Conservation (phyloP, 2,797 vertebrate genomes). For the Garrulus glandarius region DNA sequence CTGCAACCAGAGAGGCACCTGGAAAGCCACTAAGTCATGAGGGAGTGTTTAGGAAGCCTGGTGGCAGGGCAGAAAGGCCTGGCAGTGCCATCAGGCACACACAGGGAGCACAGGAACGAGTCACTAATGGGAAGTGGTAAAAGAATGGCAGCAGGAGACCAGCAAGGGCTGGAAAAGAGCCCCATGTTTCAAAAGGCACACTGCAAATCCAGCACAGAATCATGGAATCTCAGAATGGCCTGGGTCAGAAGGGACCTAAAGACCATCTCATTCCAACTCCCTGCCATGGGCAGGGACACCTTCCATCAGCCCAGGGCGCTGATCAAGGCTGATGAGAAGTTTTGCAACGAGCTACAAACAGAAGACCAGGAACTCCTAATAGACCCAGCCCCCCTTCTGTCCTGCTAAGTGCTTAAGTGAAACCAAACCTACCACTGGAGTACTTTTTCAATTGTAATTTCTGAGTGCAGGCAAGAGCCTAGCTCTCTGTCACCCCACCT, state of each 20-base stretch:
- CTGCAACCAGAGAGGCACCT: background rate
- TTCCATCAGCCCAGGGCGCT: background rate
- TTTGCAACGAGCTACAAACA: background rate
- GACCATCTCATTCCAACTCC: background rate
- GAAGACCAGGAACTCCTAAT: background rate
- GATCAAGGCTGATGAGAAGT: background rate
- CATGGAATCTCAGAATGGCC: background rate
- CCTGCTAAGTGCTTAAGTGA: background rate
- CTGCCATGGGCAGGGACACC: background rate
- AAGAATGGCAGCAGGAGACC: background rate
- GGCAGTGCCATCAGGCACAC: background rate
- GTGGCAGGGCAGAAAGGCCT: background rate
- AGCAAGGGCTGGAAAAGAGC: background rate
- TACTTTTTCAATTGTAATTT: background rate
- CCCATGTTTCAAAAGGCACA: background rate
- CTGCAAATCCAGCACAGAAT: background rate
- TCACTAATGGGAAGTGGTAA: rapidly evolving
- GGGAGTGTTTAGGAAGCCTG: background rate
- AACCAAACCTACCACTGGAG: background rate
- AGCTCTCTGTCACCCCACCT: background rate
- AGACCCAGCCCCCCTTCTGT: background rate
- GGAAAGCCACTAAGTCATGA: background rate
- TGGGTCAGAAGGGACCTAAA: background rate
- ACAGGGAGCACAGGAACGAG: rapidly evolving
- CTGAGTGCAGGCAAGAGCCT: background rate